A percentile compares a stretch with the other conserved stretches of the same genome.
These are phyloP conservation scores for Parthenolecanium corni DNA, from an alignment of 2,888 invertebrate species.

Conservation along the genomic window DNA sequence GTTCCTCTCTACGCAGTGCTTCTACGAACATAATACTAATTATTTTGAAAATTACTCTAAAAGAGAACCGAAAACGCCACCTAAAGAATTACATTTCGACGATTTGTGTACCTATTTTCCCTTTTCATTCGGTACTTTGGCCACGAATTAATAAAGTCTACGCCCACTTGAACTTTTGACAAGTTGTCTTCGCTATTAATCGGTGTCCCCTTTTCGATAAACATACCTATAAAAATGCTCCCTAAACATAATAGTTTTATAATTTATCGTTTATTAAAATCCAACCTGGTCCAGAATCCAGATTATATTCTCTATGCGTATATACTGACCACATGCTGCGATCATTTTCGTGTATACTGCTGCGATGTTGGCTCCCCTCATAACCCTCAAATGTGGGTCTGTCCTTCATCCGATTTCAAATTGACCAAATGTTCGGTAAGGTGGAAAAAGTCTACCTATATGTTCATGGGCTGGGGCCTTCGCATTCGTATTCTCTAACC, in stretches of 20 bases:
- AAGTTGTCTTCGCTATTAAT: slow-evolving; percentile 23
- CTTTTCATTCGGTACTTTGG: not conserved
- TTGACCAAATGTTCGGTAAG: not conserved
- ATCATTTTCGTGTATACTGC: slow-evolving; percentile 3
- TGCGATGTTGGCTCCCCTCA: not conserved
- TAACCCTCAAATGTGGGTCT: not conserved
- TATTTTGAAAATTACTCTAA: too few species aligned
- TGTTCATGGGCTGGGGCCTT: too few species aligned
- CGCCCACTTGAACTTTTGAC: slow-evolving; percentile 19
- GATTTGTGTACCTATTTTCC: too few species aligned
- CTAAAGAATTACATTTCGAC: too few species aligned
- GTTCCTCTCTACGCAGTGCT: too few species aligned
- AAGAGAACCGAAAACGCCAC: too few species aligned
- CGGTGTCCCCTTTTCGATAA: slow-evolving; percentile 22
- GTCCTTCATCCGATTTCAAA: not conserved
- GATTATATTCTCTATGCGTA: slow-evolving; percentile 13
- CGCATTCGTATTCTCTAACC: too few species aligned
- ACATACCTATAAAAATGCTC: slow-evolving; percentile 18
- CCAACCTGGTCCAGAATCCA: slow-evolving; percentile 22
- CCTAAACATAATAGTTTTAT: slow-evolving; percentile 25
- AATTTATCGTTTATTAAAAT: slow-evolving; percentile 24
- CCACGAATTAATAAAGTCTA: slow-evolving; percentile 11
- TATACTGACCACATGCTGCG: slow-evolving; percentile 8
- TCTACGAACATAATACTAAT: too few species aligned
- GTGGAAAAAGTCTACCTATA: not conserved